These are phyloP conservation scores for Pseudochaenichthys georgianus DNA, from an alignment of 2,797 vertebrate genomes.

Conservation along the genomic window DNA sequence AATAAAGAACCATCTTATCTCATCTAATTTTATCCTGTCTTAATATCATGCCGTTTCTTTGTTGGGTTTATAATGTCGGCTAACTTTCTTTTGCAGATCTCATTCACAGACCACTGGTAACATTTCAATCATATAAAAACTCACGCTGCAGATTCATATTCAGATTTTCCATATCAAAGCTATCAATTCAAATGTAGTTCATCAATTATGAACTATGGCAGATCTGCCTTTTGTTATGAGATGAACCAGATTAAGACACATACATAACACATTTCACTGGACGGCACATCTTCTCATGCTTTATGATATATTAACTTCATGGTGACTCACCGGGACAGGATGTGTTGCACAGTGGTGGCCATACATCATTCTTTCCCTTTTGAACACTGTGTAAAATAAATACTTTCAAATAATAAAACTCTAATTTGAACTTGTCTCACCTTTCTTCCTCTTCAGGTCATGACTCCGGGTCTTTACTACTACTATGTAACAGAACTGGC, in stretches of 20 bases:
- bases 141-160: background rate
- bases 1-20: no score
- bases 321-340: slow-evolving; percentile 11
- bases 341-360: slow-evolving; percentile 4
- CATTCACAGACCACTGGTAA: background rate
- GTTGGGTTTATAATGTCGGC: background rate
- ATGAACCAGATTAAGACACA: no score
- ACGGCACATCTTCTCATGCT: background rate
- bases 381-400: background rate
- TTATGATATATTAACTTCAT: slow-evolving; percentile 4
- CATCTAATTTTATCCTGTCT: no score
- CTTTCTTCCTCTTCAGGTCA: slow-evolving; percentile 80
- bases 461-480: slow-evolving; percentile 91
- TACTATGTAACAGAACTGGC: slow-evolving; percentile 94
- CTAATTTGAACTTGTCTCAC: background rate
- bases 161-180: background rate
- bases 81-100: slow-evolving; percentile 2
- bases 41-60: background rate
- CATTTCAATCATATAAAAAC: background rate
- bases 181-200: no score
- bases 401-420: background rate
- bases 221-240: background rate
- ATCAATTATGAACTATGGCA: background rate
- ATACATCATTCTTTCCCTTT: slow-evolving; percentile 7
- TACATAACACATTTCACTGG: background rate